A percentile compares a stretch with the other conserved stretches of the same genome.
These are phyloP conservation scores for Aleiodes testaceus DNA, from an alignment of 2,888 invertebrate genomes.

Conservation along the genomic window DNA sequence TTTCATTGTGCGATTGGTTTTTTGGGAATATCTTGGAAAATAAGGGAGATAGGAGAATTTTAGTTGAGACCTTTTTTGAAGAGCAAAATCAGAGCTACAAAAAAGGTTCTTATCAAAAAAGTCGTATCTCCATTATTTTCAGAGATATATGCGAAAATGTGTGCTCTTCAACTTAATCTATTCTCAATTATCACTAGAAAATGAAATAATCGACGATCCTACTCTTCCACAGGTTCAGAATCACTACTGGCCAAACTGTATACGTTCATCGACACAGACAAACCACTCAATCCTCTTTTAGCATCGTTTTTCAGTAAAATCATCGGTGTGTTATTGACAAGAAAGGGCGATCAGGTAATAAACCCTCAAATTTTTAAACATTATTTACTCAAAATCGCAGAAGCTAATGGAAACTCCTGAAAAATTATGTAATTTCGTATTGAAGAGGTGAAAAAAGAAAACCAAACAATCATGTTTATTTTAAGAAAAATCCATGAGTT, in stretches of 20 bases:
- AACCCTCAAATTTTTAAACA: constrained; percentile 1
- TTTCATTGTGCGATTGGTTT: too few species aligned
- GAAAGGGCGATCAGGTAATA: constrained; percentile 87
- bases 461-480: too few species aligned
- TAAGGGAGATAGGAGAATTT: too few species aligned
- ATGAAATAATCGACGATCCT: constrained; percentile 11
- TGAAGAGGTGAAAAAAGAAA: too few species aligned
- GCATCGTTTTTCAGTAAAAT: constrained; percentile 98
- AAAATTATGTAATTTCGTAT: too few species aligned
- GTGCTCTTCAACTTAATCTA: too few species aligned
- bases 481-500: too few species aligned
- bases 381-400: constrained; percentile 30
- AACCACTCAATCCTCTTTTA: constrained; percentile 92
- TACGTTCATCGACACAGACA: constrained; percentile 89
- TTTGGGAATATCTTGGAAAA: too few species aligned
- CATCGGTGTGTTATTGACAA: constrained; percentile 89
- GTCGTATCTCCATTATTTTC: too few species aligned
- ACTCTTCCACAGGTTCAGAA: constrained; percentile 76
- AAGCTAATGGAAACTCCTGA: too few species aligned
- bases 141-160: too few species aligned
- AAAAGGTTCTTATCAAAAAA: background rate
- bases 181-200: background rate
- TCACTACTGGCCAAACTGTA: constrained; percentile 88
- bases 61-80: too few species aligned
- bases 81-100: background rate